Conservation (phyloP, 2,888 invertebrate species). For the Mechanitis messenoides region DNA sequence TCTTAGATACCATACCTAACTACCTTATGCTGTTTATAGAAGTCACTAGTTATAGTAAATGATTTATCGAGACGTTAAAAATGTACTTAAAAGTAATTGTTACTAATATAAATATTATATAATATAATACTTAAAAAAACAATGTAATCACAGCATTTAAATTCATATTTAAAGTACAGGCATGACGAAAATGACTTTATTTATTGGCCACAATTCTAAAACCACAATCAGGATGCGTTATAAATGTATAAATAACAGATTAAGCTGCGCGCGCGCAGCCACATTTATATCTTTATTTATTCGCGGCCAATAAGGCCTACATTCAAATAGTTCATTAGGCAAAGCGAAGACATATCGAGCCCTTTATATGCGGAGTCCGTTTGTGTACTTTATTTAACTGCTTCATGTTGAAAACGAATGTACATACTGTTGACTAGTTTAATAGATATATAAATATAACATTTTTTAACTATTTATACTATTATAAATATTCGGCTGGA, state of each 20-base stretch:
- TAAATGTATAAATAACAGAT: conserved; percentile 58
- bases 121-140: conserved; percentile 10
- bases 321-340: conserved; percentile 74
- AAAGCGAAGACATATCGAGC: conserved; percentile 49
- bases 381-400: conserved; percentile 54
- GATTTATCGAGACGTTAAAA: too few relatives aligned
- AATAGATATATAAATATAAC: conserved; percentile 16
- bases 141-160: background rate
- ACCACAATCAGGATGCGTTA: conserved; percentile 33
- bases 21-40: conserved; percentile 7
- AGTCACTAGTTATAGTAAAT: background rate
- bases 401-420: conserved; percentile 50
- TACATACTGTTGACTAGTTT: conserved; percentile 36
- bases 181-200: conserved; percentile 5
- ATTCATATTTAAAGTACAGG: background rate
- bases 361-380: conserved; percentile 64
- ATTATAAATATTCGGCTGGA: too few relatives aligned
- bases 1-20: conserved; percentile 43
- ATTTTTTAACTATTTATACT: background rate
- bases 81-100: too few relatives aligned
- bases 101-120: too few relatives aligned
- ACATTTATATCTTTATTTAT: conserved; percentile 70
- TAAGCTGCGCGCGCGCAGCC: conserved; percentile 60
- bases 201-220: conserved; percentile 12
- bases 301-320: conserved; percentile 64